Evolutionary conservation across 2,888 invertebrate species (phyloP), one percentile per base, ranked within the genome.

Genomic region (Argyresthia albistria): DNA sequence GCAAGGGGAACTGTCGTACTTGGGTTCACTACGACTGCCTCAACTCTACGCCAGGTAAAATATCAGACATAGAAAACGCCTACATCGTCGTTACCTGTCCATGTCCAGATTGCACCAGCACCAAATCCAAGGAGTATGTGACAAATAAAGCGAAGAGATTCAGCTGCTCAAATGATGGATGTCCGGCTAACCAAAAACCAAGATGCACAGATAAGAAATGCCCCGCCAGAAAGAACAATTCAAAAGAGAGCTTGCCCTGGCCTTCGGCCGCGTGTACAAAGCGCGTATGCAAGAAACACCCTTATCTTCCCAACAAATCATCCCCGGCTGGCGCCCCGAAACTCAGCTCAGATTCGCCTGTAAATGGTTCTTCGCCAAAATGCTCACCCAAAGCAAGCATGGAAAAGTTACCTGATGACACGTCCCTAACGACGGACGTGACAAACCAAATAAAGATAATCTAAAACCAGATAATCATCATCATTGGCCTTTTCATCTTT

Each of bases 1-100:
- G 86, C 54, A 66, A 76, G 49, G 84, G 86, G 0, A 73, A 72
- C 0, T 86, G 86, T 51, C 59, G 67, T 35, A 66, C 62, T 11
- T 86, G 82, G 83, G 69, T 80, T 1, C 86, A 86, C 54, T 86
- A 66, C 59, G 57, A 52, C 6, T 86, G 86, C 56, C 57, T 83
- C 0, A 71, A 79, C 57, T 83, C 77, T 57, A 81, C 82, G 0
- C 79, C 80, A 10, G 82, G 81, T 0, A 76, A 73, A 61, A 73
- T 86, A 16, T 69, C 63, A 25, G 83, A 83, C 45, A 76, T 86
- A 51, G 79, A 76, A 56, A 60, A 65, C 0, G 81, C 80, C 1
- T 57, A 72, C 1, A 80, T 84, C 36, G 69, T 66, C 55, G 69
- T 86, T 0, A 72, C 66, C 0, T 86, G 86, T n/a, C 83, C 83